These are phyloP conservation scores for Ameiurus melas DNA, from an alignment of 2,113 vertebrate species.

Conservation along the genomic window DNA sequence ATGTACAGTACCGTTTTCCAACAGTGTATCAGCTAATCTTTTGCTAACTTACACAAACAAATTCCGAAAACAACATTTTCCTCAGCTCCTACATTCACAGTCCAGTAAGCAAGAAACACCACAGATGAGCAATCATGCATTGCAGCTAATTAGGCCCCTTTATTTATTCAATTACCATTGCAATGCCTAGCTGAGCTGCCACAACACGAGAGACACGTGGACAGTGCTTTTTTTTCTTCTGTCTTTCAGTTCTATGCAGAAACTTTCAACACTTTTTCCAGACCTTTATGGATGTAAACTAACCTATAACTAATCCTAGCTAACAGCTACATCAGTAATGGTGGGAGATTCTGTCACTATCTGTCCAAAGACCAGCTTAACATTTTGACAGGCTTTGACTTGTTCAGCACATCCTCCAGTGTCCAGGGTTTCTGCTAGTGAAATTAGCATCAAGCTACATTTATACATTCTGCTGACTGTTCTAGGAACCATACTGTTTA, in stretches of 20 bases:
- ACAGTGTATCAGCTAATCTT: not conserved
- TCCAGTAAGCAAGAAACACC: conserved; percentile 12
- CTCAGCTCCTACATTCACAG: not conserved
- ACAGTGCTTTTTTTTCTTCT: conserved; percentile 2
- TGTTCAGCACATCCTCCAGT: not conserved
- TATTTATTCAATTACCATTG: conserved; percentile 52
- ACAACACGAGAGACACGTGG: conserved; percentile 43
- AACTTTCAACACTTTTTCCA: not conserved
- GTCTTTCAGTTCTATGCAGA: not conserved
- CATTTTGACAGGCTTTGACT: not conserved
- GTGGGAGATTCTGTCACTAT: not conserved
- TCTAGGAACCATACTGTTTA: not conserved
- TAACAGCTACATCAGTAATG: not conserved
- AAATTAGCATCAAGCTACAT: conserved; percentile 15
- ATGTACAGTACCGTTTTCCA: not conserved
- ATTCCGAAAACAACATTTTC: not conserved
- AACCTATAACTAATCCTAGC: too few species aligned
- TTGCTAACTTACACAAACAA: not conserved
- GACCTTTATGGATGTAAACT: not conserved
- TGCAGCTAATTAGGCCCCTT: conserved; percentile 51
- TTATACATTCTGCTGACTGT: not conserved
- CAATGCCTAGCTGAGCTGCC: conserved; percentile 48
- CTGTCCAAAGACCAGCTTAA: not conserved
- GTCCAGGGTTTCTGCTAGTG: conserved; percentile 7
- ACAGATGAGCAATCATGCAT: conserved; percentile 42